A percentile compares a stretch with the other conserved stretches of the same genome.
These are phyloP conservation scores for Leptopilina boulardi DNA, from an alignment of 1,140 invertebrate species.

Conservation along the genomic window DNA sequence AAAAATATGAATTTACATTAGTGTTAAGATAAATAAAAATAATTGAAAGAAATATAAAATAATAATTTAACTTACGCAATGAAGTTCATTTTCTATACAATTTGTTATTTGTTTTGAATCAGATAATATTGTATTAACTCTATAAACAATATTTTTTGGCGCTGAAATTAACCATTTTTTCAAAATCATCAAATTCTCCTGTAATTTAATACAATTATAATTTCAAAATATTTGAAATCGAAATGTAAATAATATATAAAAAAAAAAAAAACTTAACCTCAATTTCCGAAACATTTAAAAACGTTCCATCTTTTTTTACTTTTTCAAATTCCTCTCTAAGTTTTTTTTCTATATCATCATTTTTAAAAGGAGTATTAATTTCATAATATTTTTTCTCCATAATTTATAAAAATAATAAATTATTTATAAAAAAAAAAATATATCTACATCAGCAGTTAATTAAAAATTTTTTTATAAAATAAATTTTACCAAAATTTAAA, in stretches of 20 bases:
- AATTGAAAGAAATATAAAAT: slow-evolving; percentile 38
- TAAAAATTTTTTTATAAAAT: too few relatives aligned
- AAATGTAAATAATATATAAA: not conserved
- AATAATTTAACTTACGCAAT: slow-evolving; percentile 51
- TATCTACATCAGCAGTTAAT: too few relatives aligned
- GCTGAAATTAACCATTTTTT: slow-evolving; percentile 78
- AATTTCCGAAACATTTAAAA: slow-evolving; percentile 37
- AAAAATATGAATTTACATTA: too few relatives aligned
- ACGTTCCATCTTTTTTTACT: slow-evolving; percentile 35
- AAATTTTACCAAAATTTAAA: too few relatives aligned
- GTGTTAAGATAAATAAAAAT: too few relatives aligned
- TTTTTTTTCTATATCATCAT: slow-evolving; percentile 49
- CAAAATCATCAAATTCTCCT: slow-evolving; percentile 64
- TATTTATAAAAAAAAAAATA: too few relatives aligned
- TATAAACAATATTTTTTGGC: slow-evolving; percentile 79
- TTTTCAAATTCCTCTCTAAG: slow-evolving; percentile 52
- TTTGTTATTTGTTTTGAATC: slow-evolving; percentile 50
- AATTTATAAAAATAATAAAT: not conserved
- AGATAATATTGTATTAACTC: slow-evolving; percentile 76
- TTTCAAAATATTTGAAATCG: not conserved
- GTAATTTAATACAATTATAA: slow-evolving; percentile 39
- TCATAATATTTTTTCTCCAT: not conserved
- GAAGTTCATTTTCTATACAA: slow-evolving; percentile 53
- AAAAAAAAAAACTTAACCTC: slow-evolving; percentile 45
- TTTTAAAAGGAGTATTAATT: slow-evolving; percentile 47